A percentile compares a stretch with the other conserved stretches of the same genome.
These are phyloP conservation scores for Microctenopoma stevenorrisi DNA, from an alignment of 2,797 vertebrate genomes.

Conservation along the genomic window DNA sequence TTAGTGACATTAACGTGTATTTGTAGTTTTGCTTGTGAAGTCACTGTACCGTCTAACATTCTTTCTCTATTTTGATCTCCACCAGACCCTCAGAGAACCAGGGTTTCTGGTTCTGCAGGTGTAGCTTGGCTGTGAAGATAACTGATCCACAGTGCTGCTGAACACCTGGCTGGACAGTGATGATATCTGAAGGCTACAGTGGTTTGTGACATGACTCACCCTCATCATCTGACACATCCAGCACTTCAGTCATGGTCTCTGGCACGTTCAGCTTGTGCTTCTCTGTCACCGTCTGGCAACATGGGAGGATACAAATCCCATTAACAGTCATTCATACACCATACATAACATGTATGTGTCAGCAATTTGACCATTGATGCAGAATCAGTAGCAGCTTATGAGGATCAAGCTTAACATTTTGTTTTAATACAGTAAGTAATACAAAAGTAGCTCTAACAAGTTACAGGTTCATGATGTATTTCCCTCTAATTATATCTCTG, in stretches of 20 bases:
- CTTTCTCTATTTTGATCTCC: too few species aligned
- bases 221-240: conserved; percentile 98
- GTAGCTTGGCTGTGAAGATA: background rate
- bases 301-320: background rate
- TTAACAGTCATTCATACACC: background rate
- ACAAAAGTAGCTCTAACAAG: too few species aligned
- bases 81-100: too few species aligned
- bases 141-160: background rate
- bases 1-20: background rate
- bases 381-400: background rate
- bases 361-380: too few species aligned
- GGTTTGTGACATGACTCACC: conserved; percentile 81
- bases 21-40: too few species aligned
- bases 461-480: too few species aligned
- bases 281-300: conserved; percentile 92
- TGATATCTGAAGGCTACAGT: background rate
- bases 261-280: conserved; percentile 99
- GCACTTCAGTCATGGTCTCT: conserved; percentile 98
- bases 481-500: too few species aligned
- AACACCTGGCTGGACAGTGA: background rate
- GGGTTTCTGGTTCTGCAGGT: too few species aligned
- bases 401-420: background rate
- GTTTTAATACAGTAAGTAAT: too few species aligned
- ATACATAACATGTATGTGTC: too few species aligned
- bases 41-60: too few species aligned